A percentile compares a stretch with the other conserved stretches of the same genome.
Evolutionary conservation across 2,888 invertebrate species (phyloP).

Genomic region (Nephrocerus scutellatus): DNA sequence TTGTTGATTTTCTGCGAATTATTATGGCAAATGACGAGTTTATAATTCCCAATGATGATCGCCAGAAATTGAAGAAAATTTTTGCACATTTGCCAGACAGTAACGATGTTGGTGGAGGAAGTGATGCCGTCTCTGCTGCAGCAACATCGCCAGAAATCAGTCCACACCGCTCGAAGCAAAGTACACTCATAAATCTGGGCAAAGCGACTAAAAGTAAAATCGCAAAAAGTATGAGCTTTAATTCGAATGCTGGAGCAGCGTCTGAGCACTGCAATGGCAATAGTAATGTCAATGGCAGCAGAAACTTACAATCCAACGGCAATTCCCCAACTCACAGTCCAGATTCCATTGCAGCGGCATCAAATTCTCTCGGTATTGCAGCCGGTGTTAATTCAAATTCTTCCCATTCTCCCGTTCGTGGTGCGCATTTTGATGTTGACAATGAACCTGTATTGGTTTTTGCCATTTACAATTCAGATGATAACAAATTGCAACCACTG

Average conservation of each 20-base stretch:
- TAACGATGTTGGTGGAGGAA: slow-evolving; percentile 27
- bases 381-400: no score
- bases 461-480: slow-evolving; percentile 54
- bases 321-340: slow-evolving; percentile 35
- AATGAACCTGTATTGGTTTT: slow-evolving; percentile 61
- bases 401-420: no score
- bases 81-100: slow-evolving; percentile 47
- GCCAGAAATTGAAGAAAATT: slow-evolving; percentile 48
- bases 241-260: slow-evolving; percentile 23
- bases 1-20: slow-evolving; percentile 54
- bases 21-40: slow-evolving; percentile 43
- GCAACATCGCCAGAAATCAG: not conserved
- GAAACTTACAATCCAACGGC: no score
- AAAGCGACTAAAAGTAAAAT: slow-evolving; percentile 45
- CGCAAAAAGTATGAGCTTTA: slow-evolving; percentile 43
- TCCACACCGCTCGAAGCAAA: slow-evolving; percentile 32
- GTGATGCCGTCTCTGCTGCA: slow-evolving; percentile 2
- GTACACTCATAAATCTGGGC: slow-evolving; percentile 39
- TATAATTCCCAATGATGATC: slow-evolving; percentile 43
- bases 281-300: slow-evolving; percentile 9
- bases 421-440: no score
- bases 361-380: no score
- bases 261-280: slow-evolving; percentile 9
- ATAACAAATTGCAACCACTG: slow-evolving; percentile 59
- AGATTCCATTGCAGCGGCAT: no score